Conservation (phyloP, 2,888 invertebrate genomes). For the Hypomecis atomaria region DNA sequence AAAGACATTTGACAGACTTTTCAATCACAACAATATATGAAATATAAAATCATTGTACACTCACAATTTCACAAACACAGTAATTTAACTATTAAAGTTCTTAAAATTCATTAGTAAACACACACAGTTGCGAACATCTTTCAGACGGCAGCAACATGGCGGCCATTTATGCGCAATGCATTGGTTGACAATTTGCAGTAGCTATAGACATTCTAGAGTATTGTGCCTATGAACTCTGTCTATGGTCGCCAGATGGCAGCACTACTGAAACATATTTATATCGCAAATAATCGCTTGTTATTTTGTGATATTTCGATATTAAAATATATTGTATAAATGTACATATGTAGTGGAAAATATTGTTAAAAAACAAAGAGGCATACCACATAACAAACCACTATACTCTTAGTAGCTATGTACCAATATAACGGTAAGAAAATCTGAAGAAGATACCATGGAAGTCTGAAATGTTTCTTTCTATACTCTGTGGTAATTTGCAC, state of each 20-base stretch:
- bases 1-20: conserved; percentile 84
- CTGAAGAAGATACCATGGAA: too few species aligned
- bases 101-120: conserved; percentile 85
- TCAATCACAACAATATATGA: conserved; percentile 76
- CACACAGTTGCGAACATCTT: conserved; percentile 84
- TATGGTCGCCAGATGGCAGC: conserved; percentile 62
- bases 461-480: too few species aligned
- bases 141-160: conserved; percentile 86
- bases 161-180: conserved; percentile 86
- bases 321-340: too few species aligned
- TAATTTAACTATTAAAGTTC: conserved; percentile 79
- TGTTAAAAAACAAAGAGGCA: too few species aligned
- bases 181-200: conserved; percentile 84
- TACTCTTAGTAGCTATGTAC: too few species aligned
- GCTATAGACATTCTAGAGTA: conserved; percentile 75
- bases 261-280: not conserved
- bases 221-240: conserved; percentile 44
- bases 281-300: not conserved
- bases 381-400: too few species aligned
- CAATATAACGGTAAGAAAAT: too few species aligned
- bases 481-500: conserved; percentile 4
- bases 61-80: conserved; percentile 84
- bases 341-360: too few species aligned
- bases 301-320: too few species aligned
- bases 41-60: conserved; percentile 83